Evolutionary conservation across 2,888 invertebrate genomes (phyloP).

Genomic region (Drosophila kanekoi): DNA sequence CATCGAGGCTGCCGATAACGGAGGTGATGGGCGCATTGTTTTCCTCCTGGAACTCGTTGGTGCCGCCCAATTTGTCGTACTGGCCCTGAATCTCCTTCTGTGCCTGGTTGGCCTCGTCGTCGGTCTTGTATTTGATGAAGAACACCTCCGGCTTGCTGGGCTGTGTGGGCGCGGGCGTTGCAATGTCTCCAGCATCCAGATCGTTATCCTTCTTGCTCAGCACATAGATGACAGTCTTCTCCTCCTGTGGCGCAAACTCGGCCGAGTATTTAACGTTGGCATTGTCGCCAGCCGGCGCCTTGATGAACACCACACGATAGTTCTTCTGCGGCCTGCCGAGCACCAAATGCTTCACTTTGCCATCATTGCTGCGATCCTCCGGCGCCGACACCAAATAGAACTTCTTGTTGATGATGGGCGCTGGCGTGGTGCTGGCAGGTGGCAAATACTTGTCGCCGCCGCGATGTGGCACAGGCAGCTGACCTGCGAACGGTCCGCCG

Average conservation of each 20-base stretch:
- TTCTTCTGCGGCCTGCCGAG: constrained; percentile 83
- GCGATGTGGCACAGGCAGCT: constrained; percentile 43
- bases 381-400: constrained; percentile 84
- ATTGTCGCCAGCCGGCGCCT: constrained; percentile 80
- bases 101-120: constrained; percentile 84
- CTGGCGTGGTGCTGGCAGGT: constrained; percentile 71
- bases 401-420: constrained; percentile 83
- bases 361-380: constrained; percentile 80
- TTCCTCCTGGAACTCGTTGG: constrained; percentile 80
- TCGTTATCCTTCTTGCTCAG: constrained; percentile 83
- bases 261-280: constrained; percentile 81
- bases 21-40: constrained; percentile 80
- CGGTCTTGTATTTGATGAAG: constrained; percentile 85
- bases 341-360: constrained; percentile 81
- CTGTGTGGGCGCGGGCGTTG: constrained; percentile 82
- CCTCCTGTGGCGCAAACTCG: constrained; percentile 83
- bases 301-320: constrained; percentile 85
- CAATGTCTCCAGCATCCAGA: constrained; percentile 80
- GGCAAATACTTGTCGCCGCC: constrained; percentile 82
- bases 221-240: constrained; percentile 85
- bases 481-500: constrained; percentile 24
- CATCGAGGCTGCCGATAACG: constrained; percentile 80
- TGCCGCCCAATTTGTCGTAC: constrained; percentile 82
- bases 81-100: constrained; percentile 84
- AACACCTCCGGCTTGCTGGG: constrained; percentile 85